These are phyloP conservation scores for Parazoanthus swiftii DNA, from an alignment of 92 coral and sea anemone species.

Conservation along the genomic window DNA sequence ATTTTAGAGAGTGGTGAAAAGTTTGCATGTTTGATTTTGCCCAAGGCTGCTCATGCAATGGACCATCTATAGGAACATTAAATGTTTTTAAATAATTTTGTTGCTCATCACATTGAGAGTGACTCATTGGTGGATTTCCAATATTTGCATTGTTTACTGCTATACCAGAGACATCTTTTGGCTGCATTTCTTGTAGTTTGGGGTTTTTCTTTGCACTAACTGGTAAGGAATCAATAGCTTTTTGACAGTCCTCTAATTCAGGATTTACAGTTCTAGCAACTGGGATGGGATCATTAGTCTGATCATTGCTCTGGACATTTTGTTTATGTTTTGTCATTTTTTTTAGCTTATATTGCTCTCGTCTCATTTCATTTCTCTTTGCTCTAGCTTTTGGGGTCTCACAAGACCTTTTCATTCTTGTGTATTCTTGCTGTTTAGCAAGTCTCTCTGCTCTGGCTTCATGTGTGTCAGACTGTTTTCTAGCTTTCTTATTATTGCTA, in stretches of 20 bases:
- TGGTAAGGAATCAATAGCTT: conserved; percentile 18
- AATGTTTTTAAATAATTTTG: conserved; percentile 24
- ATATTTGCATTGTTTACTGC: conserved; percentile 20
- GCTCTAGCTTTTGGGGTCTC: conserved; percentile 39
- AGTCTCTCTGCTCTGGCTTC: conserved; percentile 28
- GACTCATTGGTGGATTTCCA: conserved; percentile 27
- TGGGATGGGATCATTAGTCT: conserved; percentile 35
- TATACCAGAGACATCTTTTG: conserved; percentile 26
- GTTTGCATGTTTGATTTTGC: conserved; percentile 23
- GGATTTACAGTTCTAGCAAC: conserved; percentile 34
- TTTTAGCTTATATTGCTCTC: conserved; percentile 11
- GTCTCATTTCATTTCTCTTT: conserved; percentile 35
- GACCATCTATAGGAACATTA: conserved; percentile 35
- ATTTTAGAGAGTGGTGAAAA: conserved; percentile 34
- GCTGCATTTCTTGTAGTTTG: conserved; percentile 23
- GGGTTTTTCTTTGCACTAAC: conserved; percentile 8
- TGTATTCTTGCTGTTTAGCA: conserved; percentile 40
- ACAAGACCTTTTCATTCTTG: conserved; percentile 32
- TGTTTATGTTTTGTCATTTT: conserved; percentile 28
- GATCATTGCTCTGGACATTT: conserved; percentile 20
- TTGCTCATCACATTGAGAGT: conserved; percentile 26
- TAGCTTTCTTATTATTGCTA: conserved; percentile 28
- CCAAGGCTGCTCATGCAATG: conserved; percentile 41
- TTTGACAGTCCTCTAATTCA: conserved; percentile 28
- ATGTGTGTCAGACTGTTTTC: conserved; percentile 30